Conservation (phyloP, 2,797 vertebrate species). For the Micromesistius poutassou region DNA sequence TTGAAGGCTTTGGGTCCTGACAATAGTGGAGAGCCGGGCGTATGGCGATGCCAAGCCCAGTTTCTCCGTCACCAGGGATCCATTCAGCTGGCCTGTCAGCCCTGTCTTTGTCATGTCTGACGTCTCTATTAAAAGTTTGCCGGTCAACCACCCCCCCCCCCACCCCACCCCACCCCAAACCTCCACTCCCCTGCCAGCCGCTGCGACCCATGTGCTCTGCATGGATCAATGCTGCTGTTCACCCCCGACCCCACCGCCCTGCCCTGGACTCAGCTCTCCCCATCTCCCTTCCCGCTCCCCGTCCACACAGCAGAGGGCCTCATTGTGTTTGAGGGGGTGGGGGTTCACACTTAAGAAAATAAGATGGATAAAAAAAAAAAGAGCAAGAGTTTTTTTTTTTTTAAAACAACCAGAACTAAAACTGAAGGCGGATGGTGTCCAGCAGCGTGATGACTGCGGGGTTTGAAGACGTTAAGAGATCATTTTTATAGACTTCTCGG, state of each 20-base stretch:
- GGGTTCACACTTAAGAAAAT: background rate
- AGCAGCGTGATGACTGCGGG: too few species aligned
- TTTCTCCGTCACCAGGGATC: conserved; percentile 57
- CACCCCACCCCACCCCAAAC: conserved; percentile 16
- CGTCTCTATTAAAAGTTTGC: conserved; percentile 75
- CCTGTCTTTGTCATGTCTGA: conserved; percentile 77
- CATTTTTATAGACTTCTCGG: too few species aligned
- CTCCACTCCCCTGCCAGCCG: conserved; percentile 51
- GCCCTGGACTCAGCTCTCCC: conserved; percentile 45
- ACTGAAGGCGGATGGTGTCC: too few species aligned
- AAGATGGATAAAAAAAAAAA: background rate
- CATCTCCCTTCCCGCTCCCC: too few species aligned
- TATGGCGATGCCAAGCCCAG: conserved; percentile 51
- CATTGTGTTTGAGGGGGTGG: too few species aligned
- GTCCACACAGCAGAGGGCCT: too few species aligned
- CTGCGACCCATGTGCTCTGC: conserved; percentile 61
- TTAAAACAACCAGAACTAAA: too few species aligned
- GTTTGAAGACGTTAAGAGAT: too few species aligned
- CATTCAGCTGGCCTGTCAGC: conserved; percentile 75
- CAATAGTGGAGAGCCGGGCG: conserved; percentile 27
- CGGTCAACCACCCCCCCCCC: conserved; percentile 52
- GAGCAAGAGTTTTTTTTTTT: background rate
- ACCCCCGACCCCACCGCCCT: conserved; percentile 52
- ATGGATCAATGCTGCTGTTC: conserved; percentile 67
- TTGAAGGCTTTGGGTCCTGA: conserved; percentile 39